Evolutionary conservation across 2,797 vertebrate genomes (phyloP).

Genomic region (Labeo calbasu): DNA sequence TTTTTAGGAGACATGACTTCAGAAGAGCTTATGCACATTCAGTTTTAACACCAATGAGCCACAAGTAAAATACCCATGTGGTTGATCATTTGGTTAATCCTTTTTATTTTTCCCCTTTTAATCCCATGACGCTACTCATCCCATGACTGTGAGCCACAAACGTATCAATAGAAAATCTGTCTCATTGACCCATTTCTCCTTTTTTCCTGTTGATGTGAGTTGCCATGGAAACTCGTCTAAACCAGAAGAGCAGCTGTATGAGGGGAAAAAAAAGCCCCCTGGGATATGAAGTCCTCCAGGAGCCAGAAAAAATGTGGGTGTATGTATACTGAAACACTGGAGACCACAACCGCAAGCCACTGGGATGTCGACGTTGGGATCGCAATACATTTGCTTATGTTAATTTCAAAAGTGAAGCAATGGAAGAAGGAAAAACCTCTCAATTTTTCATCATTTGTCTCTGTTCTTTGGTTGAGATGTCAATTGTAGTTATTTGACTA

Average conservation of each 20-base stretch:
- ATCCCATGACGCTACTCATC: conserved; percentile 12
- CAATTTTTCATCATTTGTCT: not conserved
- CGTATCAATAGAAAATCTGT: conserved; percentile 46
- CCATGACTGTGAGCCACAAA: conserved; percentile 27
- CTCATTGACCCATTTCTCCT: conserved; percentile 38
- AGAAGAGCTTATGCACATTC: not conserved
- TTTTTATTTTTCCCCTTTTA: not conserved
- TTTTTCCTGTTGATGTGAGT: conserved; percentile 48
- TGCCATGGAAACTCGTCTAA: conserved; percentile 53
- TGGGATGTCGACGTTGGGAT: conserved; percentile 29
- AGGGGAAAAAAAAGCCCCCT: conserved; percentile 29
- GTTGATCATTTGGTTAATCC: not conserved
- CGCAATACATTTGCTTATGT: conserved; percentile 28
- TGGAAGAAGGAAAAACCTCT: conserved; percentile 26
- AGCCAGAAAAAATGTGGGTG: conserved; percentile 46
- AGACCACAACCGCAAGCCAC: conserved; percentile 52
- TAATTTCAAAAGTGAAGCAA: conserved; percentile 41
- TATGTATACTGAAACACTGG: conserved; percentile 35
- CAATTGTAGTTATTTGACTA: conserved; percentile 27
- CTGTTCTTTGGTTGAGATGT: conserved; percentile 5
- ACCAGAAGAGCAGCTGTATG: conserved; percentile 33
- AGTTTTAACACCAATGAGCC: not conserved
- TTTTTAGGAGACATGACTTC: not conserved
- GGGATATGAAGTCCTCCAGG: conserved; percentile 52
- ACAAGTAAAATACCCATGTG: not conserved